Conservation (phyloP, 2,113 vertebrate species). For the Syngnathus typhle region DNA sequence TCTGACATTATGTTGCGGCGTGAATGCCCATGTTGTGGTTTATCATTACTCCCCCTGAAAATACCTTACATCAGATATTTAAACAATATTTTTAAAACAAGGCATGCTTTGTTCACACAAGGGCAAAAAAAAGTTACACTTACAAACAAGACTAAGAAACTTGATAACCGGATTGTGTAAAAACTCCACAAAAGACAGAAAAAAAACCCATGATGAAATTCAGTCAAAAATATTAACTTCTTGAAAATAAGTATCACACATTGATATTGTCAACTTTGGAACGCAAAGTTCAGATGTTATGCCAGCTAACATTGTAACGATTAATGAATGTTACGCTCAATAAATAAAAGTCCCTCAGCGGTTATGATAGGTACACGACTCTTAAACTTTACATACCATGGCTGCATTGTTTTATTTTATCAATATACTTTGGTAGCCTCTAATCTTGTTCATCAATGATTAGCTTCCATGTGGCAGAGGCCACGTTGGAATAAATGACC, state of each 20-base stretch:
- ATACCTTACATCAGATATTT: conserved; percentile 2
- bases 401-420: conserved; percentile 31
- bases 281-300: not conserved
- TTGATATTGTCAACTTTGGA: not conserved
- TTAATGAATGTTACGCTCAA: conserved; percentile 42
- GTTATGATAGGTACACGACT: not conserved
- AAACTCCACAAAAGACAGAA: conserved; percentile 19
- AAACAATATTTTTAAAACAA: conserved; percentile 32
- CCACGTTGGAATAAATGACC: conserved; percentile 14
- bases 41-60: conserved; percentile 24
- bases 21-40: not conserved
- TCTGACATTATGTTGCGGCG: conserved; percentile 26
- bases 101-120: conserved; percentile 36
- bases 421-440: conserved; percentile 47
- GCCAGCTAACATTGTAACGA: conserved; percentile 13
- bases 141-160: conserved; percentile 45
- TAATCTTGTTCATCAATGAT: conserved; percentile 25
- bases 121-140: conserved; percentile 15
- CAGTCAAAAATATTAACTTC: conserved; percentile 23
- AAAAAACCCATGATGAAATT: not conserved
- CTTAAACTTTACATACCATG: conserved; percentile 11
- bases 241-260: conserved; percentile 1
- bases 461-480: conserved; percentile 27
- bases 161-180: conserved; percentile 9
- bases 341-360: conserved; percentile 51